Percentiles rank a stretch among this genome's conserved stretches.
These are phyloP conservation scores for Ptiloglossa arizonensis DNA, from an alignment of 1,140 invertebrate species.

Conservation along the genomic window DNA sequence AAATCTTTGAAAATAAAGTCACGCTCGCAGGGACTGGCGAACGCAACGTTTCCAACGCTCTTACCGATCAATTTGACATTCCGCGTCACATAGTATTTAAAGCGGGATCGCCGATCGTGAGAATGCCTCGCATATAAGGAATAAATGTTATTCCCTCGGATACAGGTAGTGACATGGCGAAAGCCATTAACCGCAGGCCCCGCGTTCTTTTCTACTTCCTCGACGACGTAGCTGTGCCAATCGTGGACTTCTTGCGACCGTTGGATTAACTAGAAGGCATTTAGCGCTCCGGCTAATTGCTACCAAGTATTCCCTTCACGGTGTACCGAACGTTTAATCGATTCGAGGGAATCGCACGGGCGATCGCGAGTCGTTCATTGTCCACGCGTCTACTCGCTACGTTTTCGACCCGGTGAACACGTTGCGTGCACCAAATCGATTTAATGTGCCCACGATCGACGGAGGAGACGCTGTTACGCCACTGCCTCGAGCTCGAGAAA, in stretches of 20 bases:
- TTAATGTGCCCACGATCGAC: not conserved
- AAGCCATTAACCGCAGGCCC: slow-evolving; percentile 50
- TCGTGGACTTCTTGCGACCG: slow-evolving; percentile 63
- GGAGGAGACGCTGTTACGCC: too few species aligned
- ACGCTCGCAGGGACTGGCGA: too few species aligned
- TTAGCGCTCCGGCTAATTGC: slow-evolving; percentile 75
- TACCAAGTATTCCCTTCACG: slow-evolving; percentile 70
- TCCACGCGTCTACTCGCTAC: slow-evolving; percentile 24
- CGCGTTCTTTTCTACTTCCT: slow-evolving; percentile 67
- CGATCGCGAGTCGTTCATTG: slow-evolving; percentile 31
- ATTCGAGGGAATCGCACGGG: slow-evolving; percentile 70
- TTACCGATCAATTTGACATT: not conserved
- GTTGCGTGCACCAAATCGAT: not conserved
- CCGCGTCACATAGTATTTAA: not conserved
- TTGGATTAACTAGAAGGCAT: slow-evolving; percentile 70
- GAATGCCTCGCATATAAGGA: slow-evolving; percentile 30
- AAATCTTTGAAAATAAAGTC: too few species aligned
- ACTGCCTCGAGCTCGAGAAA: too few species aligned
- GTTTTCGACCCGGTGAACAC: slow-evolving; percentile 11
- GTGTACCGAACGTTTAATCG: slow-evolving; percentile 69
- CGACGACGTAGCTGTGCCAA: slow-evolving; percentile 41
- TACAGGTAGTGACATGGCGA: slow-evolving; percentile 32
- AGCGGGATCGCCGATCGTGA: slow-evolving; percentile 15
- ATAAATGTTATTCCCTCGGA: slow-evolving; percentile 55
- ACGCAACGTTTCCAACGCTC: not conserved